Base-by-base conservation (phyloP, 2,888 invertebrate genomes). In the Lucinisca nassula region DNA sequence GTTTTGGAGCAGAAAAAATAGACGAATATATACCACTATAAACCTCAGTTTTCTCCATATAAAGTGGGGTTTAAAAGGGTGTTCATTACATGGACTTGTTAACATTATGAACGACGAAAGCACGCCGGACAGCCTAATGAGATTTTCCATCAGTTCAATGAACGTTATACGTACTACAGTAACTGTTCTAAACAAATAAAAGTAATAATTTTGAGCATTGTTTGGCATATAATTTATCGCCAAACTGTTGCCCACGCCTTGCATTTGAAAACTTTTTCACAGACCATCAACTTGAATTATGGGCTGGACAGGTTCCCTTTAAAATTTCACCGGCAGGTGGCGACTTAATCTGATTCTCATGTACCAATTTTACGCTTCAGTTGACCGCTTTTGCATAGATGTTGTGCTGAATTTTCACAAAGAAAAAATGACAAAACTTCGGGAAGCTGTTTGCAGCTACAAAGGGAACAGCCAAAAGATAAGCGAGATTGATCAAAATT, bases 241-340 rank as follows among this genome's bases (percentile, higher is more conserved):
- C 12, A 67, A 67, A 67, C 67, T 35, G 67, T 67, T 67, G 67
- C 35, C 35, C 35, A 35, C 4, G 67, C 17, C 35, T 17, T 32
- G 35, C 27, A 17, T 67, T 67, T 67, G 67, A 67, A 67, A 67
- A 67, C 67, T 35, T 67, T 35, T 67, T 67, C 35, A 67, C 67
- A 67, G 67, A 32, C 67, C 67, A 35, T 67, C 67, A 35, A 67
- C 17, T 67, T 67, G 67, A 67, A 67, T 67, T 67, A 67, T 67
- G 32, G 35, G 1, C 35, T 35, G 17, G 67, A 67, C 67, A 0
- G 67, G 12, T 67, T 67, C 35, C 58, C 4, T 67, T 1, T 1
- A 35, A 27, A 67, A 35, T 67, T 17, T 61, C 67, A 17, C 17
- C 35, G 35, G 35, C 67, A 67, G 67, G 67, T 67, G 67, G 35